Percentiles rank a stretch among this genome's conserved stretches.
Evolutionary conservation across 1,140 invertebrate genomes (phyloP).

Genomic region (Hycleus cichorii): DNA sequence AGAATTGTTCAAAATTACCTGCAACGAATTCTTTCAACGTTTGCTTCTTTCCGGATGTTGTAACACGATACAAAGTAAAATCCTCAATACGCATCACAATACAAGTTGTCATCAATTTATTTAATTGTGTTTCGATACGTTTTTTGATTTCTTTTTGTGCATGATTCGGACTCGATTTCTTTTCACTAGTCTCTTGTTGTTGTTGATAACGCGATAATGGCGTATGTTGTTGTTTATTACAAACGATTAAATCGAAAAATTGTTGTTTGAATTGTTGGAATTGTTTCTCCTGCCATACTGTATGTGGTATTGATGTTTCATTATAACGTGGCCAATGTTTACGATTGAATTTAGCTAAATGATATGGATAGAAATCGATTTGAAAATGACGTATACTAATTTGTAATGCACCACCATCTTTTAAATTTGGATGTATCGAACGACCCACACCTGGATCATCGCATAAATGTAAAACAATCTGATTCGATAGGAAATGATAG

Average conservation of each 20-base stretch:
- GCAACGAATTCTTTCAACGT: slow-evolving; percentile 71
- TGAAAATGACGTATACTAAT: slow-evolving; percentile 83
- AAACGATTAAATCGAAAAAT: slow-evolving; percentile 57
- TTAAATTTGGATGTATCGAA: slow-evolving; percentile 73
- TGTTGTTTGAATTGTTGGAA: slow-evolving; percentile 59
- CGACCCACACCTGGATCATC: slow-evolving; percentile 85
- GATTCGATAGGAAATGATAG: slow-evolving; percentile 90
- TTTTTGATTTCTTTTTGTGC: slow-evolving; percentile 48
- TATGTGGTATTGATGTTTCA: slow-evolving; percentile 58
- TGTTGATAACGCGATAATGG: slow-evolving; percentile 49
- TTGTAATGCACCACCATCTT: slow-evolving; percentile 90
- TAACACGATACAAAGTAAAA: slow-evolving; percentile 77
- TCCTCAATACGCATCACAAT: slow-evolving; percentile 84
- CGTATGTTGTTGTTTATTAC: slow-evolving; percentile 51
- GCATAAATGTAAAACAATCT: slow-evolving; percentile 94
- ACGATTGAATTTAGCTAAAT: slow-evolving; percentile 66
- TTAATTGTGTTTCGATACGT: slow-evolving; percentile 62
- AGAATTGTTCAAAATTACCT: slow-evolving; percentile 46
- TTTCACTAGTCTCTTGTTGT: slow-evolving; percentile 23
- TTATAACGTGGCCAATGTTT: slow-evolving; percentile 78
- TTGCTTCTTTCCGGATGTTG: slow-evolving; percentile 62
- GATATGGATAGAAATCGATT: slow-evolving; percentile 95
- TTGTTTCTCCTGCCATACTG: slow-evolving; percentile 66
- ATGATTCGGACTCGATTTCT: slow-evolving; percentile 18
- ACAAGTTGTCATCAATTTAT: slow-evolving; percentile 88